Evolutionary conservation across 23 tunicate genomes (phyloP).

Genomic region (Ascidia mentula): DNA sequence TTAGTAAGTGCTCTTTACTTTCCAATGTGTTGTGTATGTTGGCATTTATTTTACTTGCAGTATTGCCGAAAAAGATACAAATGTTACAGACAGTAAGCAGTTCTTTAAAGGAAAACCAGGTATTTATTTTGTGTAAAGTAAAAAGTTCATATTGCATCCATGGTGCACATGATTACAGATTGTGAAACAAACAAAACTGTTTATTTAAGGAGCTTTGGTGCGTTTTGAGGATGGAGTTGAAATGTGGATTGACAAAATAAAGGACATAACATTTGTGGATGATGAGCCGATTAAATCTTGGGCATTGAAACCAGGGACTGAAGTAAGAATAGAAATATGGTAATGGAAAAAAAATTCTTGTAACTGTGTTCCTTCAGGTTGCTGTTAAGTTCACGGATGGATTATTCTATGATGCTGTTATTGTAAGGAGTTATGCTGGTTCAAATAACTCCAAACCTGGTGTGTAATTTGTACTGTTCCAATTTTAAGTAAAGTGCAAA

Average conservation of each 20-base stretch:
- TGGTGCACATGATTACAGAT: no score
- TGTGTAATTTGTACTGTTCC: no score
- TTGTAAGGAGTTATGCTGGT: constrained; percentile 22
- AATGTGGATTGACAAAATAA: constrained; percentile 58
- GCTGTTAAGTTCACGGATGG: constrained; percentile 79
- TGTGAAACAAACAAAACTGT: no score
- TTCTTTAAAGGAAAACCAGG: neutral
- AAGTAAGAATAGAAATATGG: constrained; percentile 18
- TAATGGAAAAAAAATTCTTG: neutral
- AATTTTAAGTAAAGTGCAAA: no score
- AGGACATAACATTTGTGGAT: constrained; percentile 52
- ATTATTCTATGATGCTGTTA: constrained; percentile 67
- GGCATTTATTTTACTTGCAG: neutral
- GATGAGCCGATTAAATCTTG: constrained; percentile 79
- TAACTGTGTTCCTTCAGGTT: constrained; percentile 21
- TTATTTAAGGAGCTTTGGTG: constrained; percentile 51
- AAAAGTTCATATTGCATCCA: no score
- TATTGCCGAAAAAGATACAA: neutral
- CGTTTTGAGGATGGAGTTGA: constrained; percentile 69
- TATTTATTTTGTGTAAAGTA: neutral
- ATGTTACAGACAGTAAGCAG: neutral
- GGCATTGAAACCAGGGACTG: constrained; percentile 66
- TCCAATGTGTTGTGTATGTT: neutral
- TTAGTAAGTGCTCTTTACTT: neutral
- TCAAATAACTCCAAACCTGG: neutral